These are phyloP conservation scores for Achroia grisella DNA, from an alignment of 1,140 invertebrate genomes.

Conservation along the genomic window DNA sequence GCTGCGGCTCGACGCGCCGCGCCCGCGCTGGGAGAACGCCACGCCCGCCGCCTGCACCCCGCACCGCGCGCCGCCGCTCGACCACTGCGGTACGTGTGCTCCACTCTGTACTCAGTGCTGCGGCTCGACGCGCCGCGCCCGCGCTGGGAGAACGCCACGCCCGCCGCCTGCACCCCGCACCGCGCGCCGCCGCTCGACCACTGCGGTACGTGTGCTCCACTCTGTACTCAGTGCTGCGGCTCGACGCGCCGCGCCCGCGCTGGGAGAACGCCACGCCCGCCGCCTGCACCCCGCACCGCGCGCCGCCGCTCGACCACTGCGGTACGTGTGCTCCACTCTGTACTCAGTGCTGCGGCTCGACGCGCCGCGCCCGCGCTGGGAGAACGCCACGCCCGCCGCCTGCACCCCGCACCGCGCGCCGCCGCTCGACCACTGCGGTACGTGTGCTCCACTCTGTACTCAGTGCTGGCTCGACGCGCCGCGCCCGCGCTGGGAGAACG, in stretches of 20 bases:
- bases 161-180: constrained; percentile 37
- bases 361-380: constrained; percentile 31
- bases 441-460: no score
- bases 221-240: no score
- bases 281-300: constrained; percentile 33
- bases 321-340: no score
- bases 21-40: constrained; percentile 46
- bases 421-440: constrained; percentile 47
- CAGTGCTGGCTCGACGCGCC: constrained; percentile 19
- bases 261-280: constrained; percentile 56
- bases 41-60: constrained; percentile 46
- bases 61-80: constrained; percentile 30
- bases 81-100: constrained; percentile 58
- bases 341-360: constrained; percentile 25
- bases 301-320: constrained; percentile 41
- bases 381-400: constrained; percentile 46
- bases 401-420: constrained; percentile 38
- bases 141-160: constrained; percentile 53
- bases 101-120: no score
- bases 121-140: constrained; percentile 21
- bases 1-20: constrained; percentile 17
- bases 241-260: constrained; percentile 22
- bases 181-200: constrained; percentile 35
- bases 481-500: constrained; percentile 45
- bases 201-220: no score